Conservation (phyloP, 2,113 vertebrate species). For the Hoplias malabaricus region DNA sequence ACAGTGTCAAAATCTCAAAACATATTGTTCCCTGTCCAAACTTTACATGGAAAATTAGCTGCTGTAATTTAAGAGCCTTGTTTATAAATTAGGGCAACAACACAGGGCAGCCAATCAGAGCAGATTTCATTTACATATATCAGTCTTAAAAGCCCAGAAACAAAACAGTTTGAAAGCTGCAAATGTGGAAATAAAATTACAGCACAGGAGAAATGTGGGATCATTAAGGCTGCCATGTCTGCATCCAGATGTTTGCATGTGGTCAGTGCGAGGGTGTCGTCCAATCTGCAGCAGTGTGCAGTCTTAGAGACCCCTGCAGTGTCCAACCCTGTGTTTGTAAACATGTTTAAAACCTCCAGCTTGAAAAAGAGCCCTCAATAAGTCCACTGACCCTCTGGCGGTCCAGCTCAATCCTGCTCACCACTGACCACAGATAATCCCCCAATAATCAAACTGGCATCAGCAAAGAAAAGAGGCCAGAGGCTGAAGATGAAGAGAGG, state of each 20-base stretch:
- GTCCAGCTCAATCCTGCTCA: neutral
- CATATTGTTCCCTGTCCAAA: no score
- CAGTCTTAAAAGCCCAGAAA: neutral
- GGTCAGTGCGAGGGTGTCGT: neutral
- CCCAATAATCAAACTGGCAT: neutral
- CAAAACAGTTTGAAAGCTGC: no score
- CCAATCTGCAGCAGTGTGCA: neutral
- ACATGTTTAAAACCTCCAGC: slow-evolving; percentile 5
- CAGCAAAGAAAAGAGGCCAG: neutral
- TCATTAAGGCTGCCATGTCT: neutral
- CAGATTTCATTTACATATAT: neutral
- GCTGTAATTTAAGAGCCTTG: no score
- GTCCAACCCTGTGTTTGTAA: slow-evolving; percentile 2
- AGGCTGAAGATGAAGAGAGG: neutral
- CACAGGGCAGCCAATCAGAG: no score
- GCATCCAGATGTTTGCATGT: neutral
- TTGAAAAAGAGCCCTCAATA: neutral
- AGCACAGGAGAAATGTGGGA: neutral
- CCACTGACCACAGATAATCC: neutral
- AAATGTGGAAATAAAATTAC: no score
- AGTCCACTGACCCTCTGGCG: neutral
- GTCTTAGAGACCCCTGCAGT: neutral
- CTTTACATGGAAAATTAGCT: no score
- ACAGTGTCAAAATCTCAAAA: no score
- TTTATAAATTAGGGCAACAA: no score